phyloP scores from a whole-genome alignment of 2,113 vertebrate genomes.

The Apteryx owenii region DNA sequence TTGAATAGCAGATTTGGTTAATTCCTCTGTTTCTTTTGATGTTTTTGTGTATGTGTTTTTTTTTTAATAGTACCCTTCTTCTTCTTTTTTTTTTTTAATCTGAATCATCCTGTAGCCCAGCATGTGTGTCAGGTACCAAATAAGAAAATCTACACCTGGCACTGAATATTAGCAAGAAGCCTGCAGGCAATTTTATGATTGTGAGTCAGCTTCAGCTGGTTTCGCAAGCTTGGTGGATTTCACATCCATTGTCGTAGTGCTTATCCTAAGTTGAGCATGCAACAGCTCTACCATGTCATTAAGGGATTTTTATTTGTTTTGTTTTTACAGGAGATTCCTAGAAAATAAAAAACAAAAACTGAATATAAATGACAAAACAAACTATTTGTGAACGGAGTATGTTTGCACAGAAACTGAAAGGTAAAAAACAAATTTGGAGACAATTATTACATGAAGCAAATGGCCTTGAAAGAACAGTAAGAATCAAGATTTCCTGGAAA shows the following conservation, averaged over 20 bases:
- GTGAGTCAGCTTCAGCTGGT: slow-evolving; percentile 65
- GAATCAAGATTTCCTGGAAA: neutral
- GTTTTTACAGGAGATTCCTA: slow-evolving; percentile 79
- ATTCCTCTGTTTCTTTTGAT: neutral
- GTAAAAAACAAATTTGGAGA: slow-evolving; percentile 15
- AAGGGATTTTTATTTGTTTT: slow-evolving; percentile 45
- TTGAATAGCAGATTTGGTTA: neutral
- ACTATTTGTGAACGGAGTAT: slow-evolving; percentile 43
- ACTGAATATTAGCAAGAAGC: slow-evolving; percentile 50
- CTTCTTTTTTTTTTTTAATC: slow-evolving; percentile 7
- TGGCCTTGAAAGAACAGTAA: neutral
- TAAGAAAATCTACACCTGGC: slow-evolving; percentile 9
- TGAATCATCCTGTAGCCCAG: slow-evolving; percentile 31
- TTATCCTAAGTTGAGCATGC: slow-evolving; percentile 74
- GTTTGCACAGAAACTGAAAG: slow-evolving; percentile 33
- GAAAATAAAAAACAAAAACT: slow-evolving; percentile 69
- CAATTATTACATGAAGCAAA: slow-evolving; percentile 27
- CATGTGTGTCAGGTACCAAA: neutral
- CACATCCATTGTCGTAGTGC: slow-evolving; percentile 66
- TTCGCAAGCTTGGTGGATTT: slow-evolving; percentile 67
- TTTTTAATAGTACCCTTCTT: neutral
- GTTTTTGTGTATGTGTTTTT: neutral
- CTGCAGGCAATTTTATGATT: slow-evolving; percentile 25
- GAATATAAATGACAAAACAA: slow-evolving; percentile 71
- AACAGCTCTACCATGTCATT: slow-evolving; percentile 66